phyloP scores from a whole-genome alignment of 1,140 invertebrate species.

The Subanguina moxae region DNA sequence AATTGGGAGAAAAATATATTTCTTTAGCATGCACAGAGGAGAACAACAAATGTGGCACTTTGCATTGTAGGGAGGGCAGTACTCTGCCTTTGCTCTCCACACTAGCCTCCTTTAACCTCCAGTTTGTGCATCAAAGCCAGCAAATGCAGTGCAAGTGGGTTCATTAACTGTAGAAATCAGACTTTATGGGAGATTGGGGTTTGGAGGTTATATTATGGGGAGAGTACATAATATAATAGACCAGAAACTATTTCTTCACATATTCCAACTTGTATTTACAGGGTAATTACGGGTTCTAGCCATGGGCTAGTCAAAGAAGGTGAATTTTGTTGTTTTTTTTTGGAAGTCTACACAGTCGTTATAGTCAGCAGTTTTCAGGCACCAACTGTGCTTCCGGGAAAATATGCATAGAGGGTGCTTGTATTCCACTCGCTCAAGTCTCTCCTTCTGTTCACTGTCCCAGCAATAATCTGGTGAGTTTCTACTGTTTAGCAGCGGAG shows the following conservation, averaged over 20 bases:
- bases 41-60: conserved; percentile 48
- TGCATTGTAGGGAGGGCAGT: conserved; percentile 49
- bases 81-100: conserved; percentile 33
- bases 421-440: conserved; percentile 51
- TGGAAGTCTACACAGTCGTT: too few species aligned
- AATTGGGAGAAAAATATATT: neutral
- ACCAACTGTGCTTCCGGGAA: conserved; percentile 50
- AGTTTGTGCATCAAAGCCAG: conserved; percentile 48
- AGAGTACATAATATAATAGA: too few species aligned
- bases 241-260: too few species aligned
- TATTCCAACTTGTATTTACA: too few species aligned
- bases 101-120: conserved; percentile 53
- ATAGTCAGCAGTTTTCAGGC: too few species aligned
- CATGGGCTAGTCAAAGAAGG: conserved; percentile 45
- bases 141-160: conserved; percentile 56
- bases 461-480: conserved; percentile 72
- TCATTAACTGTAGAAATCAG: neutral
- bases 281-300: conserved; percentile 19
- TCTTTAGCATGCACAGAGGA: conserved; percentile 34
- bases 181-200: too few species aligned
- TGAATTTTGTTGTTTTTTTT: too few species aligned
- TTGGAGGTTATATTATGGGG: too few species aligned
- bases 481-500: too few species aligned
- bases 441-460: conserved; percentile 74
- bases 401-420: conserved; percentile 49